Evolutionary conservation across 2,797 vertebrate genomes (phyloP).

Genomic region (Sebastes melanostomus): DNA sequence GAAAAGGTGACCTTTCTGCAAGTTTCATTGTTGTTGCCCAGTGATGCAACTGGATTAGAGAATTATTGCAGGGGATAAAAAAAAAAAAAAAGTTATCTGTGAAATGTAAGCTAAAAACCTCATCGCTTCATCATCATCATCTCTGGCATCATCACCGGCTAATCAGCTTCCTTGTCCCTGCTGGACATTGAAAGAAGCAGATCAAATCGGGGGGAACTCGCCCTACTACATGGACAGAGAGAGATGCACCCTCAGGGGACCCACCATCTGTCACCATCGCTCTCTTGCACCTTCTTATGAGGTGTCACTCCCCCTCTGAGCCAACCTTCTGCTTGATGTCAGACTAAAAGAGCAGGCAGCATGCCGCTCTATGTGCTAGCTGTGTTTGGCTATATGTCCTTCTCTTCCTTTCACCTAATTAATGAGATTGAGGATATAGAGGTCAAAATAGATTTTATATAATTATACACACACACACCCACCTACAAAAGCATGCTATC

Average conservation of each 20-base stretch:
- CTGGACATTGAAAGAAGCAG: slow-evolving; percentile 47
- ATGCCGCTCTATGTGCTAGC: slow-evolving; percentile 16
- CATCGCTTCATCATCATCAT: slow-evolving; percentile 22
- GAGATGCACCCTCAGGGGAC: slow-evolving; percentile 39
- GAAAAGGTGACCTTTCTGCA: slow-evolving; percentile 74
- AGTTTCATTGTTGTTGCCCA: slow-evolving; percentile 65
- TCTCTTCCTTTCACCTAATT: slow-evolving; percentile 13
- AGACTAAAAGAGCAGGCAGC: slow-evolving; percentile 46
- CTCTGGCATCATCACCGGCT: slow-evolving; percentile 6
- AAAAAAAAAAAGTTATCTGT: slow-evolving; percentile 53
- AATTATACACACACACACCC: neutral
- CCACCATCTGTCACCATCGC: slow-evolving; percentile 62
- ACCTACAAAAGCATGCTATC: slow-evolving; percentile 25
- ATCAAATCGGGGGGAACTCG: slow-evolving; percentile 36
- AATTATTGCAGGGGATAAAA: slow-evolving; percentile 58
- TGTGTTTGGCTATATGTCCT: neutral
- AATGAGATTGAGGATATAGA: slow-evolving; percentile 9
- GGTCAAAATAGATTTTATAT: neutral
- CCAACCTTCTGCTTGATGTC: slow-evolving; percentile 62
- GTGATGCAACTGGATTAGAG: slow-evolving; percentile 75
- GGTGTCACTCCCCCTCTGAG: slow-evolving; percentile 43
- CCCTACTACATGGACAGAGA: neutral
- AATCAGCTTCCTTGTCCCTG: slow-evolving; percentile 45
- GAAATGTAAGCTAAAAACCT: slow-evolving; percentile 46
- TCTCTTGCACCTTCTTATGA: slow-evolving; percentile 59